Percentiles rank a stretch among this genome's conserved stretches.
Evolutionary conservation across 2,797 vertebrate genomes (phyloP).

Genomic region (Ataeniobius toweri): DNA sequence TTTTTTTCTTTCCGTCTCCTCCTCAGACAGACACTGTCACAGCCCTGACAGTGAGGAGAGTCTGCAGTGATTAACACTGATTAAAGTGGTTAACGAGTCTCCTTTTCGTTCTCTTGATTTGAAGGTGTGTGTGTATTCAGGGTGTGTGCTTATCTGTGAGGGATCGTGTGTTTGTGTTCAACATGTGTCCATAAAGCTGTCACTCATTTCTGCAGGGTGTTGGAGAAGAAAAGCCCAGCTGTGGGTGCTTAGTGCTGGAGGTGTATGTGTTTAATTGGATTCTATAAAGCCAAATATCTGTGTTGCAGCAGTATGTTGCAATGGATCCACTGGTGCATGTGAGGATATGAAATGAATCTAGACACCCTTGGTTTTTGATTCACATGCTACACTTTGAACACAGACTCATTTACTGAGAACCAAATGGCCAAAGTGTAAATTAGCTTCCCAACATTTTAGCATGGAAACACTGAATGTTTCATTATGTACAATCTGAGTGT

Average conservation of each 20-base stretch:
- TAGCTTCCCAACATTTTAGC: constrained; percentile 26
- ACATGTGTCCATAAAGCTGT: constrained; percentile 56
- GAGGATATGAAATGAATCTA: constrained; percentile 21
- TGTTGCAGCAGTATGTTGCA: neutral
- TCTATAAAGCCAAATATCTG: constrained; percentile 4
- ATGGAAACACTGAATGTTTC: constrained; percentile 6
- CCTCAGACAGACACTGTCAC: constrained; percentile 58
- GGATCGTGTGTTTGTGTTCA: constrained; percentile 25
- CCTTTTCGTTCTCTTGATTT: constrained; percentile 58
- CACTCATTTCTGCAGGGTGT: constrained; percentile 47
- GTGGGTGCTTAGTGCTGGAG: constrained; percentile 52
- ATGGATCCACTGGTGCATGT: neutral
- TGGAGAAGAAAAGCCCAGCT: constrained; percentile 57
- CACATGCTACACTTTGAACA: constrained; percentile 32
- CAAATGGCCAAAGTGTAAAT: constrained; percentile 25
- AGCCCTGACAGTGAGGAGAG: constrained; percentile 68
- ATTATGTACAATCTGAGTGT: neutral
- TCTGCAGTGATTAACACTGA: constrained; percentile 80
- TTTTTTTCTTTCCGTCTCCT: constrained; percentile 24
- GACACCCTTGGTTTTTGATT: constrained; percentile 44
- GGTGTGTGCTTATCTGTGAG: constrained; percentile 21
- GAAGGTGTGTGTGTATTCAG: constrained; percentile 29
- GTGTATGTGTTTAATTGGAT: constrained; percentile 44
- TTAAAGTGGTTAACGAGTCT: constrained; percentile 77
- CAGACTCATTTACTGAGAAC: constrained; percentile 4